These are phyloP conservation scores for Helicolenus hilgendorfi DNA, from an alignment of 2,797 vertebrate genomes.

Conservation along the genomic window DNA sequence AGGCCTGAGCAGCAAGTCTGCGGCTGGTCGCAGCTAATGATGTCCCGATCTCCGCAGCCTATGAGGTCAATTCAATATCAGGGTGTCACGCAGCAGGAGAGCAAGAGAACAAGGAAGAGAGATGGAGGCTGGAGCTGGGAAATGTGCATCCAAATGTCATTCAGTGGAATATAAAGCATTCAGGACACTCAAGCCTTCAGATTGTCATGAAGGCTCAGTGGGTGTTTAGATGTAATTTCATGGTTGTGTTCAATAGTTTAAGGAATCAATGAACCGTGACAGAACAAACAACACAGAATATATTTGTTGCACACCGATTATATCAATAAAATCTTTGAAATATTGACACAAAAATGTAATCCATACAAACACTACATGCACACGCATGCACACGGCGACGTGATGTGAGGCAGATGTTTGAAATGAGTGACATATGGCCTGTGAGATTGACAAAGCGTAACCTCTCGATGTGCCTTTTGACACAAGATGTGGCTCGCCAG, in stretches of 20 bases:
- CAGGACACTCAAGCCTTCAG: background rate
- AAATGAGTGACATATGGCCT: constrained; percentile 66
- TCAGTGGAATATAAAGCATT: constrained; percentile 33
- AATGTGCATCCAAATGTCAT: constrained; percentile 55
- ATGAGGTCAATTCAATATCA: constrained; percentile 85
- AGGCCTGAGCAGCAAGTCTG: constrained; percentile 72
- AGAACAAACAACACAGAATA: background rate
- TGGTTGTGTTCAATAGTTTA: constrained; percentile 15
- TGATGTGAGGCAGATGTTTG: constrained; percentile 57
- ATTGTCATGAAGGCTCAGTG: constrained; percentile 14
- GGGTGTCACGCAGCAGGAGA: constrained; percentile 55
- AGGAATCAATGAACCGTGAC: background rate
- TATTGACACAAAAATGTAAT: background rate
- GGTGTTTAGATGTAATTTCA: constrained; percentile 52
- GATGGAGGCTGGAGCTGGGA: constrained; percentile 23
- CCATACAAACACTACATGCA: background rate
- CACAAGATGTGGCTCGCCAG: constrained; percentile 57
- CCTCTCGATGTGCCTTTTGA: constrained; percentile 73
- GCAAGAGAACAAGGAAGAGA: constrained; percentile 34
- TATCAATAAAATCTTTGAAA: constrained; percentile 15
- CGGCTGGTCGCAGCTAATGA: constrained; percentile 78
- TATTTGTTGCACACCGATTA: background rate
- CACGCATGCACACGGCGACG: background rate
- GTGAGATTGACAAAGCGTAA: constrained; percentile 56
- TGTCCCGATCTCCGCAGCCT: constrained; percentile 79